Evolutionary conservation across 2,113 vertebrate genomes (phyloP).

Genomic region (Lophotis ruficrista): DNA sequence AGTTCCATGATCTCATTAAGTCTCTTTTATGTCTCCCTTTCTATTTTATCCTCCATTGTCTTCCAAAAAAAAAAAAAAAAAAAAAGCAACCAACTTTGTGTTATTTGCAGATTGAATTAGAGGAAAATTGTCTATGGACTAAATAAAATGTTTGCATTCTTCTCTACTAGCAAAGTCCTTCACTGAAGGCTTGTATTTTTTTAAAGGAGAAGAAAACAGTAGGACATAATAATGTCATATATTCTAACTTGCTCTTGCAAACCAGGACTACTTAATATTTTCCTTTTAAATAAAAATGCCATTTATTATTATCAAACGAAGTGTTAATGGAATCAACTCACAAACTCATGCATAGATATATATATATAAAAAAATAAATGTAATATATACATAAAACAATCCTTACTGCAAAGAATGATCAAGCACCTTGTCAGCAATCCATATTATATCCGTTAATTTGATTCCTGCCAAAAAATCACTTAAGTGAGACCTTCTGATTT

Average conservation of each 20-base stretch:
- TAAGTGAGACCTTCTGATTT: conserved; percentile 78
- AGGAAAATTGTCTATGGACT: conserved; percentile 1
- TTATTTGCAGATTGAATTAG: conserved; percentile 20
- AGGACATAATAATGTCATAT: conserved; percentile 66
- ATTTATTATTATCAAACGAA: conserved; percentile 75
- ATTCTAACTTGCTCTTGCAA: conserved; percentile 72
- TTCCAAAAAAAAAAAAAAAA: not conserved
- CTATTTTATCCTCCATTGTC: not conserved
- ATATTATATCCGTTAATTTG: conserved; percentile 76
- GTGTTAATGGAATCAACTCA: conserved; percentile 71
- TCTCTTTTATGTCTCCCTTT: conserved; percentile 12
- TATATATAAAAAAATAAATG: not conserved
- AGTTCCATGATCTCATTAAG: conserved; percentile 40
- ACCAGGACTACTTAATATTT: conserved; percentile 74
- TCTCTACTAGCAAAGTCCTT: not conserved
- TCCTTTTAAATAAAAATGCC: conserved; percentile 73
- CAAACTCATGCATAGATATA: conserved; percentile 24
- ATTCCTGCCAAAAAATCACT: conserved; percentile 82
- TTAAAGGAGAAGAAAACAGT: conserved; percentile 61
- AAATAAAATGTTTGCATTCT: conserved; percentile 15
- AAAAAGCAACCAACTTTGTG: not conserved
- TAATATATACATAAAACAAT: conserved; percentile 40
- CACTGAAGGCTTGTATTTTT: conserved; percentile 41
- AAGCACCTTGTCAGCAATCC: conserved; percentile 77
- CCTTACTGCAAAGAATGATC: conserved; percentile 68